Conservation (phyloP, 2,797 vertebrate genomes). For the Megaceryle alcyon region DNA sequence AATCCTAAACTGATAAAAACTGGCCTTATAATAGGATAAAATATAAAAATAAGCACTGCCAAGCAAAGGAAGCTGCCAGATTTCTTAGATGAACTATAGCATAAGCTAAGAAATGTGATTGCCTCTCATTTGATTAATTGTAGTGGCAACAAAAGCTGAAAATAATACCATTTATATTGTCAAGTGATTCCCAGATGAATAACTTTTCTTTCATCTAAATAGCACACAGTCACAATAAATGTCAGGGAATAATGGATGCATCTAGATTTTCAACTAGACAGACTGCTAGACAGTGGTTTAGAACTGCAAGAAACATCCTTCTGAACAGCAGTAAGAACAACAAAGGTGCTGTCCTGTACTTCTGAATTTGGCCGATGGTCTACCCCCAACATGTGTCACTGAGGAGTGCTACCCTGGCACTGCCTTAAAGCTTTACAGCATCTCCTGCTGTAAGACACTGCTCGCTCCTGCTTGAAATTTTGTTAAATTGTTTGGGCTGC, state of each 20-base stretch:
- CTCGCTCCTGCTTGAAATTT: not conserved
- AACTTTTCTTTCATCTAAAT: slow-evolving; percentile 47
- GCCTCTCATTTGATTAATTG: slow-evolving; percentile 55
- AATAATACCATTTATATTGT: slow-evolving; percentile 56
- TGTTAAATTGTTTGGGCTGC: not conserved
- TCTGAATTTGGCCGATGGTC: not conserved
- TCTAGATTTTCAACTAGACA: slow-evolving; percentile 18
- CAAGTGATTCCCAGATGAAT: slow-evolving; percentile 42
- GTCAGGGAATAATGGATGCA: slow-evolving; percentile 23
- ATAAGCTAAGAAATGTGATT: not conserved
- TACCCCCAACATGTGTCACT: not conserved
- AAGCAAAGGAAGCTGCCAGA: not conserved
- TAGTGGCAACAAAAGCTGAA: slow-evolving; percentile 38
- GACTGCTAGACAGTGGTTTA: not conserved
- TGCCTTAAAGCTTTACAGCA: not conserved
- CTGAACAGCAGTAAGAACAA: not conserved
- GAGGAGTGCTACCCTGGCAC: not conserved
- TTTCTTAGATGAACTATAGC: not conserved
- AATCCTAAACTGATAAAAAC: not conserved
- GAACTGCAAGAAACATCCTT: not conserved
- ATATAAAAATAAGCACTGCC: not conserved
- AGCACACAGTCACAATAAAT: slow-evolving; percentile 27
- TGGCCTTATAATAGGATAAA: not conserved
- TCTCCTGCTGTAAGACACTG: not conserved
- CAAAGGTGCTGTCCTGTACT: not conserved